These are phyloP conservation scores for Smithornis capensis DNA, from an alignment of 2,113 vertebrate species.

Conservation along the genomic window DNA sequence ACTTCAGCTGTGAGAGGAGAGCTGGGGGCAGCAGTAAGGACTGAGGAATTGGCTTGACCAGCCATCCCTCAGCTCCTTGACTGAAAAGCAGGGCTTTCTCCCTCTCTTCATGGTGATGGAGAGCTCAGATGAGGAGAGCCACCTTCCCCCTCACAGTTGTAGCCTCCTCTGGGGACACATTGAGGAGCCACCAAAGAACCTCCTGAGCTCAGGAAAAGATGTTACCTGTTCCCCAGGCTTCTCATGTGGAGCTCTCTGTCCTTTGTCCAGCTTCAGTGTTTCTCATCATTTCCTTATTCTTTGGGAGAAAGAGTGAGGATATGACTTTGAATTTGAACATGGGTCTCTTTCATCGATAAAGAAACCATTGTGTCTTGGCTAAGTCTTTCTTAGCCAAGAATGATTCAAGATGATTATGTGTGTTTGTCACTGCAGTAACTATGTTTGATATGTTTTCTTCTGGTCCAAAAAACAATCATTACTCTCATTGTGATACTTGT, in stretches of 20 bases:
- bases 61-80: background rate
- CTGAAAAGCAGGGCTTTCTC: background rate
- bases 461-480: background rate
- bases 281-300: background rate
- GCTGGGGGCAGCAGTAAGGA: background rate
- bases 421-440: background rate
- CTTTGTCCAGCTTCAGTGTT: background rate
- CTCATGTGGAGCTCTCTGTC: fast-evolving
- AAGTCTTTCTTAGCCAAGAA: background rate
- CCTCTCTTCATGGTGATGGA: background rate
- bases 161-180: fast-evolving
- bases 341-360: background rate
- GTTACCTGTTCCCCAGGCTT: background rate
- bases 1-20: background rate
- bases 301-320: background rate
- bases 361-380: background rate
- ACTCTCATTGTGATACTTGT: background rate
- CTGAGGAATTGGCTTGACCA: background rate
- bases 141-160: background rate
- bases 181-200: background rate
- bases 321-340: background rate
- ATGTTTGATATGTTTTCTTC: background rate
- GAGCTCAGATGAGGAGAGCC: background rate
- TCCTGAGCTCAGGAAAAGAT: background rate
- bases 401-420: background rate